Evolutionary conservation across 2,888 invertebrate species (phyloP), one percentile per base, ranked within the genome.

Genomic region (Hydriomena furcata): DNA sequence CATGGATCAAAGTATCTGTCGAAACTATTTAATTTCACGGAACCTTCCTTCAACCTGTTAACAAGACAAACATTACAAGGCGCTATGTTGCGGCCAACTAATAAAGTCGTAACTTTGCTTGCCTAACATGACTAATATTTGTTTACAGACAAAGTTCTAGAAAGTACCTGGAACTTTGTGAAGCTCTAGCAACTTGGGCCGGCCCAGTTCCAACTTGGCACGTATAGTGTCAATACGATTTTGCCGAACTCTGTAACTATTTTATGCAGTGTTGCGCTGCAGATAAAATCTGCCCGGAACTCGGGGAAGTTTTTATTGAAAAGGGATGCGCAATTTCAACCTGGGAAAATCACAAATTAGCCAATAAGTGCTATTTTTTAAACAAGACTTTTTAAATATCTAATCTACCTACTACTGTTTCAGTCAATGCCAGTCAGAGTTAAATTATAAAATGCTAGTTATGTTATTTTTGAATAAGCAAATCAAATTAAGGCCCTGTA

Each of bases 211-310:
- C 52, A 52, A 58, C 42, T 57, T 31, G 51, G 58, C 54, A 59
- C 65, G 54, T 58, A 50, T 62, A 60, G 68, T 72, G 73, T 74
- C 76, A 73, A 76, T 76, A 68, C 66, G 65, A 69, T 74, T 74
- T 71, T 61, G 57, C 59, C 60, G 60, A 63, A 60, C 66, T 64
- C 59, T 37, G 56, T 65, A 72, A 73, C 68, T 65, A 64, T 67
- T 76, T 74, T 68, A 73, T 68, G 65, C 66, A 60, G 59, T 55
- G 55, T 51, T 48, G 60, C 62, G 52, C 47, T 46, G 51, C 53
- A 57, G 45, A 54, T 55, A 65, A 61, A 66, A 66, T 63, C 63
- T 61, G 60, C 21, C 46, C 44, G 28, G 41, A 41, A 49, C 51
- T 23, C 54, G 32, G 13, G 31, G 31, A 43, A 53, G 52, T 52